Conservation (phyloP, 2,797 vertebrate species). For the Chiloscyllium punctatum region DNA sequence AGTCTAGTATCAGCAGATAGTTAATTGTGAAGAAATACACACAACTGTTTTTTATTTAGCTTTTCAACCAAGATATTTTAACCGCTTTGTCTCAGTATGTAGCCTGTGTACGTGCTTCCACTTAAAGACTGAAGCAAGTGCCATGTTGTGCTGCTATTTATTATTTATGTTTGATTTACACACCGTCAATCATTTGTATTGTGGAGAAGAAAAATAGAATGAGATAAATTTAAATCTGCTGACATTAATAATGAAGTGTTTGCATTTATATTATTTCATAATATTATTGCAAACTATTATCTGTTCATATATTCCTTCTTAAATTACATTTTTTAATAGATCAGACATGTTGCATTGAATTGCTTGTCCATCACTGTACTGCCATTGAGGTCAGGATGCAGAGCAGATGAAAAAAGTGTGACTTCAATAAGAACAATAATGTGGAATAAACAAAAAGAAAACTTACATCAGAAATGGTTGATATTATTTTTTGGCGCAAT, state of each 20-base stretch:
- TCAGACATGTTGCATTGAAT: neutral
- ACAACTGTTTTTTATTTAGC: conserved; percentile 9
- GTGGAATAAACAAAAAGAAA: neutral
- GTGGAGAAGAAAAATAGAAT: too few species aligned
- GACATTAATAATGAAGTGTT: neutral
- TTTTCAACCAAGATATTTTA: neutral
- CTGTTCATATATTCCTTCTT: neutral
- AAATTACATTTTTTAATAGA: neutral
- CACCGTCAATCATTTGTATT: neutral
- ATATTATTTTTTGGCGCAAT: neutral
- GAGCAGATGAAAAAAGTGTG: neutral
- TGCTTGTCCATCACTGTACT: neutral
- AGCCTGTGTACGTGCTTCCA: neutral
- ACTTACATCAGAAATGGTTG: neutral
- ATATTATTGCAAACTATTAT: neutral
- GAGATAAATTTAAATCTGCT: neutral
- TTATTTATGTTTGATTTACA: conserved; percentile 14
- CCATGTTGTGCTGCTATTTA: neutral
- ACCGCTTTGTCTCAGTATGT: neutral
- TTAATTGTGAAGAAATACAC: conserved; percentile 13
- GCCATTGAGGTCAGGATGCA: neutral
- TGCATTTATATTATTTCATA: neutral
- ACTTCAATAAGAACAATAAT: neutral
- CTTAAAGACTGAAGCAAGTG: conserved; percentile 6
- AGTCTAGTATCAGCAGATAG: neutral